Base-by-base conservation (phyloP, 2,113 vertebrate species). In the Ovibos moschatus region DNA sequence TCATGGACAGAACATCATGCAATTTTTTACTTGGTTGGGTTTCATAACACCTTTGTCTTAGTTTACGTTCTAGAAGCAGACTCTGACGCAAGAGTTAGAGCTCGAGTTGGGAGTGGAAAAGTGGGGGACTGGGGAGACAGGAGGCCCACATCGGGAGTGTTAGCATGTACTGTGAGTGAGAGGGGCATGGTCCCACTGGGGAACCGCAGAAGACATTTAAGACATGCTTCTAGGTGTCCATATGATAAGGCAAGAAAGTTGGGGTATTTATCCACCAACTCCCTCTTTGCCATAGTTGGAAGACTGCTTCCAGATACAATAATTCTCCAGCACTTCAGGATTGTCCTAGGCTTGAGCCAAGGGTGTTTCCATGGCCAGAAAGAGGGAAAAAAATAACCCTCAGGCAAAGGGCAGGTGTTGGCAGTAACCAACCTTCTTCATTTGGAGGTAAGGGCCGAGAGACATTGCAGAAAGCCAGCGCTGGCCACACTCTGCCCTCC, bases 391-490 rank as follows among this genome's bases (percentile, higher is more conserved):
- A n/a, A 51, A 13, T 64, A 33, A 6, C 40, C 94, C 74, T 89
- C 67, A 33, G 84, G 83, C 94, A 60, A 64, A 96, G 84, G 95
- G 87, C 88, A 74, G 79, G 88, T 92, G 45, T 87, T 94, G 90
- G 89, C 89, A 81, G 89, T 23, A 3, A 94, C 81, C 53, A 58
- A 19, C 55, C 58, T 74, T 90, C 81, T 84, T 40, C 12, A 5
- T 95, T 79, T 67, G 43, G 78, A 93, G 60, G 79, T 58, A 60
- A 91, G 81, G 19, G 81, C 76, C 5, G 30, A 89, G 94, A 91
- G 89, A 47, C 3, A 0, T 0, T 19, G 94, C 92, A n/a, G 76
- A 83, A 40, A 0, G 19, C 94, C 76, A 74, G 57, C 5, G 1
- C 45, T 79, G 16, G 71, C 84, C 87, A 85, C 84, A 15, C 79